Base-by-base conservation (phyloP, 2,113 vertebrate species). In the Ploceus nigricollis region DNA sequence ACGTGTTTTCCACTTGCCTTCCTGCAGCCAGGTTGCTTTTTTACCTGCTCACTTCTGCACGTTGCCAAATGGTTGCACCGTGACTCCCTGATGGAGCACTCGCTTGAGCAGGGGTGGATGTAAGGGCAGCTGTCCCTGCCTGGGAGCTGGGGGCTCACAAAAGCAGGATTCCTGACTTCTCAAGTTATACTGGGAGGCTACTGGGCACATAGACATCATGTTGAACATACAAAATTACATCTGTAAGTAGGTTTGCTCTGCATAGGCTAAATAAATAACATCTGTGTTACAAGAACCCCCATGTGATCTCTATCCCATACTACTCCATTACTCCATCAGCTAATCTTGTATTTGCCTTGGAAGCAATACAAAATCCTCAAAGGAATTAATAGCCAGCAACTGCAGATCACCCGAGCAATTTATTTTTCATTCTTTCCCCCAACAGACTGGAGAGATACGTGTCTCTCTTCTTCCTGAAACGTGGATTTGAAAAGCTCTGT, bases 281-380 rank as follows among this genome's bases (percentile, higher is more conserved):
- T 88, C 93, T 94, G 79, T 71, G 53, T 85, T 94, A 82, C 45
- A 72, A 76, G 87, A 90, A 91, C 57, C 51, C 37, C 77, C 56
- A 45, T 70, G 88, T 77, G 81, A 87, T 89, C 76, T 68, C 39
- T 82, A 87, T 79, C 72, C 73, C 66, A 57, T 48, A 76, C 84
- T 76, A 72, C 47, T 82, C 84, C 28, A n/a, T 54, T 71, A 68
- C 78, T 95, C 69, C 84, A 72, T 53, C 85, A 87, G 66, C 77
- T 95, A 68, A 75, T 87, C 89, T 79, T 69, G 33, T 63, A 95
- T 96, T 96, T 96, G 81, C 84, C 54, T 94, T 95, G 91, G 89
- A 95, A 95, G 82, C 65, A 69, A 91, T 65, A 82, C 91, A 79
- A 89, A 80, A 87, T 87, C 57, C 93, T 95, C 89, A 48, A 69